Base-by-base conservation (phyloP, 2,113 vertebrate species). In the Fukomys damarensis region DNA sequence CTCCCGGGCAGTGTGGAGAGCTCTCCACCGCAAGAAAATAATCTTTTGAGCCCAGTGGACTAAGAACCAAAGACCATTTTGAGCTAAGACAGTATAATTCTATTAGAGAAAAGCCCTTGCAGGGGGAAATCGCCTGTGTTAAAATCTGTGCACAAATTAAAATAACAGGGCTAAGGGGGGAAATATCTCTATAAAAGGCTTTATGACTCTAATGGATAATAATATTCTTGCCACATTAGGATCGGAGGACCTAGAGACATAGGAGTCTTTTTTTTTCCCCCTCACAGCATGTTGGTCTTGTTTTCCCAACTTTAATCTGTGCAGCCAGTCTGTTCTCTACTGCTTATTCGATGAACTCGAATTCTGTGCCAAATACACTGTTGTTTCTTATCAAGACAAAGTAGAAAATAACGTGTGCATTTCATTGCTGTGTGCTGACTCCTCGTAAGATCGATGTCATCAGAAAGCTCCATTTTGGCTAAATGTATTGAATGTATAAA, bases 381-480 rank as follows among this genome's bases (percentile, higher is more conserved):
- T 94, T 96, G 91, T 97, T 98, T 98, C 97, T 97, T 97, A 91
- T 98, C 86, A 74, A 96, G 77, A 97, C 98, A 98, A 98, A 96
- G 92, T 58, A 87, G 96, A 96, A 97, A 97, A 92, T 92, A 95
- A 97, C 72, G 79, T 90, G 74, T 97, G 95, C 83, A 81, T 89
- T 89, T 98, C 76, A 94, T 91, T 96, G 43, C 83, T 91, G 56
- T 94, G 72, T 95, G 83, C 17, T 98, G 97, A 96, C 94, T 97
- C 41, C 58, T 97, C 93, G n/a, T 38, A 96, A 97, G 96, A 98
- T 96, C 96, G 96, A 98, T 98, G 87, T 66, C 88, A 86, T 96
- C 95, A 97, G 88, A 97, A 98, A 98, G 92, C 46, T 91, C 72
- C 95, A 30, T 97, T 98, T 96, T 97, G 95, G 68, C 89, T 97